These are phyloP conservation scores for Graphium colonna DNA, from an alignment of 2,888 invertebrate species.

Conservation along the genomic window DNA sequence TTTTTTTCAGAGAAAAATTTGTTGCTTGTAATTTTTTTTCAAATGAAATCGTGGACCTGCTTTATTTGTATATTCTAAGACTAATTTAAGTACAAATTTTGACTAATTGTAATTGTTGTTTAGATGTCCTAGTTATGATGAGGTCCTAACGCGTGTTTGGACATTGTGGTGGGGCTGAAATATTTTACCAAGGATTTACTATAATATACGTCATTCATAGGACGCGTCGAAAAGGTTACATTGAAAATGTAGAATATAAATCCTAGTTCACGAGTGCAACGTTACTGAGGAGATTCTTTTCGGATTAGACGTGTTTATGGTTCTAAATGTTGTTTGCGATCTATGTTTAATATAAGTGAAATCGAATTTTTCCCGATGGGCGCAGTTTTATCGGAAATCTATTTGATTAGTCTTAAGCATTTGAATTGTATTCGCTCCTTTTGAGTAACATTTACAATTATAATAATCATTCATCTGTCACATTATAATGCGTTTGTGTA, in stretches of 20 bases:
- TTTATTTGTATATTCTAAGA: slow-evolving; percentile 51
- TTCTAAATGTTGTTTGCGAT: slow-evolving; percentile 8
- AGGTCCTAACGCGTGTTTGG: slow-evolving; percentile 51
- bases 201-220: slow-evolving; percentile 55
- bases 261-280: slow-evolving; percentile 13
- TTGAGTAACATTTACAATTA: slow-evolving; percentile 23
- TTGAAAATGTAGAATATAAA: slow-evolving; percentile 15
- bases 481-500: slow-evolving; percentile 60
- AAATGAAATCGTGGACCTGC: slow-evolving; percentile 49
- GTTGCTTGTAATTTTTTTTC: slow-evolving; percentile 60
- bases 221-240: slow-evolving; percentile 50
- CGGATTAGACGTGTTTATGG: slow-evolving; percentile 15
- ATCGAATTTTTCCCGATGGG: slow-evolving; percentile 2
- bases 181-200: slow-evolving; percentile 51
- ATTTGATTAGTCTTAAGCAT: slow-evolving; percentile 16
- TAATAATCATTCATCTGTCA: slow-evolving; percentile 49
- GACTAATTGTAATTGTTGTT: slow-evolving; percentile 76
- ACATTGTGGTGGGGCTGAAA: slow-evolving; percentile 39
- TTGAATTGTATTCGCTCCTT: slow-evolving; percentile 18
- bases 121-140: slow-evolving; percentile 61
- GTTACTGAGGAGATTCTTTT: slow-evolving; percentile 11
- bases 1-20: slow-evolving; percentile 59
- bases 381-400: slow-evolving; percentile 11
- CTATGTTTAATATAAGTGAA: slow-evolving; percentile 1
- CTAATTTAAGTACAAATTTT: slow-evolving; percentile 79